These are phyloP conservation scores for Antitype chi DNA, from an alignment of 2,888 invertebrate species.

Conservation along the genomic window DNA sequence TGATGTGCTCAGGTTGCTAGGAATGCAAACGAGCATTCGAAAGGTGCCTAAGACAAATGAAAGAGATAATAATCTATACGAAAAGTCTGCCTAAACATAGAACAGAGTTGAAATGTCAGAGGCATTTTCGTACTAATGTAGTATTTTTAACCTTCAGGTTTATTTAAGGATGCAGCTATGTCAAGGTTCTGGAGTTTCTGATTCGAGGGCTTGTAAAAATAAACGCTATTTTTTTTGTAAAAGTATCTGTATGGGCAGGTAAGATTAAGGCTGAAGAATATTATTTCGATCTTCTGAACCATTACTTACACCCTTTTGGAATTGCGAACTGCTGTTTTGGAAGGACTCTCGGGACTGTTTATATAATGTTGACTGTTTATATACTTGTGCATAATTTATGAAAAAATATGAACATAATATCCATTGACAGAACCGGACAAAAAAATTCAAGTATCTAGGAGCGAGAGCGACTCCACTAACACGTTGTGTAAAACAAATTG, in stretches of 20 bases:
- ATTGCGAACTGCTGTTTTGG: background rate
- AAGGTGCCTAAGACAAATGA: background rate
- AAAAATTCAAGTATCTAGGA: background rate
- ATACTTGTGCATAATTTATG: background rate
- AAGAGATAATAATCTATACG: background rate
- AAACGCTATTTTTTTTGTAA: background rate
- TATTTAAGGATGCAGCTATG: constrained; percentile 9
- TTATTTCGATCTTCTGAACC: background rate
- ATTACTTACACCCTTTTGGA: background rate
- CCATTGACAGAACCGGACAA: background rate
- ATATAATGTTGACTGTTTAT: no score
- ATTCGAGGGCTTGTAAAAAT: constrained; percentile 15
- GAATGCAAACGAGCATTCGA: background rate
- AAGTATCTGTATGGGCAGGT: background rate
- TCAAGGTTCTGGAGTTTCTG: constrained; percentile 11
- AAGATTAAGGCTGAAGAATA: background rate
- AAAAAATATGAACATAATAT: background rate
- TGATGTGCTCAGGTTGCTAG: background rate
- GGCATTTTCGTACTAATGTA: background rate
- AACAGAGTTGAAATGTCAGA: constrained; percentile 9
- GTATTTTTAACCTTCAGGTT: constrained; percentile 18
- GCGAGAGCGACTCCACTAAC: background rate
- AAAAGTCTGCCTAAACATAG: background rate
- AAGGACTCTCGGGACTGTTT: background rate
- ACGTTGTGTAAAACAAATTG: constrained; percentile 5